Evolutionary conservation across 2,113 vertebrate species (phyloP), one percentile per base, ranked within the genome.

Genomic region (Prietella phreatophila): DNA sequence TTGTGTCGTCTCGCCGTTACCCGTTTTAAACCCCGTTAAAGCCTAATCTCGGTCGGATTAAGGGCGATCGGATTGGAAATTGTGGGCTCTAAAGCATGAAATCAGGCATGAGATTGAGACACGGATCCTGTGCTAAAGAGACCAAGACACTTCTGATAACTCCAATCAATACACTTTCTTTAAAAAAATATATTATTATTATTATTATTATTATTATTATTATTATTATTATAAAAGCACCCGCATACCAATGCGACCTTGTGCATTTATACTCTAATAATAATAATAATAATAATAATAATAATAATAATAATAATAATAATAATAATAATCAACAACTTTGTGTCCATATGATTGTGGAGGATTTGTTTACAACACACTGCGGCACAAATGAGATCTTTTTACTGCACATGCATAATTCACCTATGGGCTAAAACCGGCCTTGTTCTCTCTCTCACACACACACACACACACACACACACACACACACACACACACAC

Each of bases 331-430:
- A 58, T 10, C 14, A 55, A 3, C 14, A 56, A 4, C 53, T 7
- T 50, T 55, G 47, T 5, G 8, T 22, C 17, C 27, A n/a, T 53
- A 39, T 30, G 36, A 58, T 30, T 20, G 69, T 58, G 5, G 30
- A 82, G 67, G 50, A 63, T 93, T 91, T 93, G 92, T 92, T 91
- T 92, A 90, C 92, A 30, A 78, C 87, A 93, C 93, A 91, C 84
- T 58, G 92, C 92, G 90, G 91, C 82, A 94, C 93, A 93, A 94
- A 94, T 95, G 91, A 95, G 94, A 95, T 96, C 92, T 94, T 94
- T 94, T 94, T 92, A 94, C 93, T 89, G 90, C 63, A 89, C 94
- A 96, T 96, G 93, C 92, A 95, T 96, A 94, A 95, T 96, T 96
- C 92, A 93, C 56, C 81, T 90, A 91, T 67, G 91, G 93, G 91